phyloP scores from a whole-genome alignment of 2,888 invertebrate species.

The Ectemnius continuus region DNA sequence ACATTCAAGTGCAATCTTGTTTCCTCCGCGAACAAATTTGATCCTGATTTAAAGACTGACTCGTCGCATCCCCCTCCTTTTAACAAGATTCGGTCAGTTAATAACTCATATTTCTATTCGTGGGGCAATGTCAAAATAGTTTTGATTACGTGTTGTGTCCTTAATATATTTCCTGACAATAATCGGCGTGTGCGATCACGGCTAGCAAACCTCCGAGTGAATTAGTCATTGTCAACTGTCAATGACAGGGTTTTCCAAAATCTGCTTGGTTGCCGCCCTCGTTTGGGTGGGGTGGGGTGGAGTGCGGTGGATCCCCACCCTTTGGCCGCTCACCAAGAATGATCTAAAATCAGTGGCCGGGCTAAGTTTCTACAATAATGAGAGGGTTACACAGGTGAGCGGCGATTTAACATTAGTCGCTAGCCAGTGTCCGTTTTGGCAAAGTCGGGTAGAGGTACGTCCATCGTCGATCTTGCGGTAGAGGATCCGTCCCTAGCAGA shows the following conservation, averaged over 20 bases:
- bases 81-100: too few species aligned
- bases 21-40: not conserved
- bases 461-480: too few species aligned
- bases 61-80: too few species aligned
- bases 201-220: not conserved
- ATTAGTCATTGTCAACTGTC: conserved; percentile 3
- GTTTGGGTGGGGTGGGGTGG: not conserved
- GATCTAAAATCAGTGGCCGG: conserved; percentile 70
- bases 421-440: conserved; percentile 73
- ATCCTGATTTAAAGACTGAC: too few species aligned
- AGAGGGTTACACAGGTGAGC: conserved; percentile 61
- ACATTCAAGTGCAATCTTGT: conserved; percentile 29
- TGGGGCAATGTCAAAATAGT: too few species aligned
- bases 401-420: conserved; percentile 67
- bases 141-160: too few species aligned
- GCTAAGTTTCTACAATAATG: conserved; percentile 69
- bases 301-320: conserved; percentile 47
- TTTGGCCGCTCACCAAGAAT: conserved; percentile 60
- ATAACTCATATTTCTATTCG: too few species aligned
- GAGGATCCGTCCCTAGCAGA: too few species aligned
- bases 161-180: too few species aligned
- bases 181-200: too few species aligned
- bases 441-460: conserved; percentile 55
- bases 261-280: not conserved
- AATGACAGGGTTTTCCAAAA: conserved; percentile 6